phyloP scores from a whole-genome alignment of 1,140 invertebrate species.

The Leptoteleia sp. region DNA sequence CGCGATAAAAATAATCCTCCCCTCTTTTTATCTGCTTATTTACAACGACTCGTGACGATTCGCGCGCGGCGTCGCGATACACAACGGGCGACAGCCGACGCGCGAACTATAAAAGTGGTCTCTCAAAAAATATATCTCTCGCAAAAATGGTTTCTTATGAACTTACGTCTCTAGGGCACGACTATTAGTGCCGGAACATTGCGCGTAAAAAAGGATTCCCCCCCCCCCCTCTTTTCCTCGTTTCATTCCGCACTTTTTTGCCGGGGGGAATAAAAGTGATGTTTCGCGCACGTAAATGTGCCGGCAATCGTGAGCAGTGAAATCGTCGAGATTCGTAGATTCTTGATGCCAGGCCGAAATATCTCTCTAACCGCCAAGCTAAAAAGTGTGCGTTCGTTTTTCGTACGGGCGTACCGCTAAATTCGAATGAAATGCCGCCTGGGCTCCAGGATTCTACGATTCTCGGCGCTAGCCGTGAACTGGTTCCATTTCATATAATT shows the following conservation, averaged over 20 bases:
- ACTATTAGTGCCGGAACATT: conserved; percentile 29
- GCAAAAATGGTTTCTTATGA: conserved; percentile 13
- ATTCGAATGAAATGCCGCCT: too few relatives aligned
- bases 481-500: too few relatives aligned
- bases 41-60: conserved; percentile 16
- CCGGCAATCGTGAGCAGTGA: conserved; percentile 62
- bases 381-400: too few relatives aligned
- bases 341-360: too few relatives aligned
- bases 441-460: too few relatives aligned
- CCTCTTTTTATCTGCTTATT: conserved; percentile 44
- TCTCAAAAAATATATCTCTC: conserved; percentile 47
- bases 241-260: background rate
- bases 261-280: conserved; percentile 9
- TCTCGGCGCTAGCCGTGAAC: too few relatives aligned
- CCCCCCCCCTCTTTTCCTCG: too few relatives aligned
- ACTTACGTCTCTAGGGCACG: conserved; percentile 38
- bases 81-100: too few relatives aligned
- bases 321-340: too few relatives aligned
- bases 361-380: too few relatives aligned
- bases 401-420: too few relatives aligned
- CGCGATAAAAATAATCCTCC: conserved; percentile 48
- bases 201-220: conserved; percentile 17
- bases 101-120: conserved; percentile 10
- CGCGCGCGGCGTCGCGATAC: too few relatives aligned
- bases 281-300: conserved; percentile 17